These are phyloP conservation scores for Trinorchestia longiramus DNA, from an alignment of 1,140 invertebrate genomes.

Conservation along the genomic window DNA sequence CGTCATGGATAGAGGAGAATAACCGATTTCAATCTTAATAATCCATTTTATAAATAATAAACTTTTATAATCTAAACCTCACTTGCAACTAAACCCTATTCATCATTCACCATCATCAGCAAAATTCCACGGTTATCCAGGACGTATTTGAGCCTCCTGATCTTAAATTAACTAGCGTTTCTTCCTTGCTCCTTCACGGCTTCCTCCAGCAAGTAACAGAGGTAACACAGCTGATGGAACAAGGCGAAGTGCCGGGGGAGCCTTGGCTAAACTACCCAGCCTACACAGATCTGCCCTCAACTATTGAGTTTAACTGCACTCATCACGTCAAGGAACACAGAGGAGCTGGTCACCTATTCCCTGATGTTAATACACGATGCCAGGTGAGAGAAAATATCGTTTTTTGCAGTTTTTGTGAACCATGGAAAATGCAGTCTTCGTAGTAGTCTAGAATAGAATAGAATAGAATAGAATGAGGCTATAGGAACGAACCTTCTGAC, in stretches of 20 bases:
- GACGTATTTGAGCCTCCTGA: neutral
- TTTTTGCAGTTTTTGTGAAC: too few species aligned
- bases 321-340: neutral
- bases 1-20: neutral
- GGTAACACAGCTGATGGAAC: constrained; percentile 11
- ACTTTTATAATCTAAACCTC: neutral
- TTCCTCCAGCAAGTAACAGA: constrained; percentile 1
- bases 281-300: neutral
- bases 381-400: neutral
- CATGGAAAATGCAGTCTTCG: too few species aligned
- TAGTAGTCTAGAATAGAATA: too few species aligned
- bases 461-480: too few species aligned
- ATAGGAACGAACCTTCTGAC: too few species aligned
- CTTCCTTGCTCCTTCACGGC: neutral
- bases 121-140: neutral
- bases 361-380: neutral
- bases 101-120: neutral
- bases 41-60: neutral
- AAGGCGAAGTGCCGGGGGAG: constrained; percentile 25
- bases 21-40: neutral
- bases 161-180: neutral
- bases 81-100: neutral
- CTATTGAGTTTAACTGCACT: neutral
- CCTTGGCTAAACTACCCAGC: constrained; percentile 7
- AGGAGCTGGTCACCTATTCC: neutral